Base-by-base conservation (phyloP, 2,888 invertebrate genomes). In the Myathropa florea region DNA sequence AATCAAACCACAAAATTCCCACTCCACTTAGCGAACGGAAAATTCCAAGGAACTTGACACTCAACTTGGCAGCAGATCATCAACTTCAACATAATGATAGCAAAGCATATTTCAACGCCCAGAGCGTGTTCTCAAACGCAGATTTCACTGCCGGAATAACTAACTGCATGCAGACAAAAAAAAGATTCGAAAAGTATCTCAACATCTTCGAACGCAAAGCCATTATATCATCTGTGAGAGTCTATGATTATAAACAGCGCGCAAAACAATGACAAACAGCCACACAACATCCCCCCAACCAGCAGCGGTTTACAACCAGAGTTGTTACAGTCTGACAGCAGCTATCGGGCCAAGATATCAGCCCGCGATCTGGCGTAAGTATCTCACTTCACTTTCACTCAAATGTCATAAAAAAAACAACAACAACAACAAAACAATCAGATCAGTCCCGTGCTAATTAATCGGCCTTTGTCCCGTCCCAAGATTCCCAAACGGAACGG, bases 381-480 rank as follows among this genome's bases (percentile, higher is more conserved):
- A 18, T 18, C 46, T 46, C 46, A 46, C 75, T 86, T 71, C 83
- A 86, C 86, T 86, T 86, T 86, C 86, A 83, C 86, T 86, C 83
- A 78, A 75, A 73, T 86, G 64, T 70, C 55, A 59, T 64, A 68
- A 65, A 77, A 77, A n/a, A 59, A 71, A 53, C 65, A 77, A 12
- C 77, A 23, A 77, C 77, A n/a, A n/a, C 28, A 70, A 28, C 46
- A 36, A 77, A 80, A 57, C 68, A 61, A 71, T 53, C 68, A 46
- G 46, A 6, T 46, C 46, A 18, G 18, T 81, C 85, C 67, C 71
- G 68, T 30, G 63, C 83, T 78, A 86, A 83, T 86, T 86, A 86
- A 86, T 86, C 61, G 57, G 30, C 76, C 65, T 76, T 83, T 79
- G 83, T 72, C 57, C 75, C 14, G 71, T 39, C 59, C 57, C 14